Evolutionary conservation across 2,888 invertebrate genomes (phyloP).

Genomic region (Eurytoma californica): DNA sequence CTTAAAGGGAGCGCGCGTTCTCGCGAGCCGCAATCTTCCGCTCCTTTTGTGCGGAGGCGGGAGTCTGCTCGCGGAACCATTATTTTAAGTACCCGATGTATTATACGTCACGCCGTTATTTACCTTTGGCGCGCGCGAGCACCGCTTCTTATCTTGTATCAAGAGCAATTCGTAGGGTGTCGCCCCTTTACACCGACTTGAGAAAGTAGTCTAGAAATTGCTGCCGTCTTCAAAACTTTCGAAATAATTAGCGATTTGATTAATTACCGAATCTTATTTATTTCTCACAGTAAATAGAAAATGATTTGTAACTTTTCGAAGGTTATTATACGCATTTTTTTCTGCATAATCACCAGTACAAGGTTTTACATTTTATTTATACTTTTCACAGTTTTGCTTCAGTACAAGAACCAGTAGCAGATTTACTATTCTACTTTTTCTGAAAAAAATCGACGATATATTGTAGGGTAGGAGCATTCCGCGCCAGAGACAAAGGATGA

Average conservation of each 20-base stretch:
- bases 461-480: neutral
- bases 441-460: slow-evolving; percentile 27
- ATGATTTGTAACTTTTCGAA: too few species aligned
- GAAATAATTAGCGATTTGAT: too few species aligned
- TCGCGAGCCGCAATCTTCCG: slow-evolving; percentile 34
- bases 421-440: too few species aligned
- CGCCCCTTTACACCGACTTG: neutral
- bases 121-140: neutral
- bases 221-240: too few species aligned
- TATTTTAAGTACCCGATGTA: slow-evolving; percentile 42
- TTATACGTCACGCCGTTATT: slow-evolving; percentile 15
- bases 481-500: slow-evolving; percentile 15
- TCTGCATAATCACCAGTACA: too few species aligned
- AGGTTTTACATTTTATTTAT: too few species aligned
- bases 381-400: too few species aligned
- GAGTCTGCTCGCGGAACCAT: slow-evolving; percentile 11
- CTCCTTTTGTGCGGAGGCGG: neutral
- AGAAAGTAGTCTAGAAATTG: neutral
- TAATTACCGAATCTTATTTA: too few species aligned
- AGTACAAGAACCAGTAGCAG: too few species aligned
- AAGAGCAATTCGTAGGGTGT: neutral
- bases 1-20: slow-evolving; percentile 29
- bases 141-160: neutral
- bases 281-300: too few species aligned
- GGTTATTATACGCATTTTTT: too few species aligned